phyloP scores from a whole-genome alignment of 2,797 vertebrate genomes.

The Australoheros facetus region DNA sequence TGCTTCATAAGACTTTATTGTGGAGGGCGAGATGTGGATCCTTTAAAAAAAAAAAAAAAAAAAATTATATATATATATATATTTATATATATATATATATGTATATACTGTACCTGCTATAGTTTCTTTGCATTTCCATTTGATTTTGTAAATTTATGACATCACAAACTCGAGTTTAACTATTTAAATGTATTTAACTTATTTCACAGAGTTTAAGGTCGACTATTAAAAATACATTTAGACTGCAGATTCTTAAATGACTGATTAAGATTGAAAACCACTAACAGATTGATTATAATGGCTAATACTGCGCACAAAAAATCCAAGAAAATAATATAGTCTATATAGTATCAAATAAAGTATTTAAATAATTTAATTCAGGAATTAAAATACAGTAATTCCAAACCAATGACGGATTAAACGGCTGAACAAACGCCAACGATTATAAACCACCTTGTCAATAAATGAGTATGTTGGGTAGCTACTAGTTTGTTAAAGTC shows the following conservation, averaged over 20 bases:
- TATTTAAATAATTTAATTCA: background rate
- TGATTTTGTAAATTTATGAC: background rate
- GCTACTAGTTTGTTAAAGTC: constrained; percentile 59
- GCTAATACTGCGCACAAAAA: background rate
- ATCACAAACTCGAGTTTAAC: background rate
- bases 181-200: background rate
- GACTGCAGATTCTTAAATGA: background rate
- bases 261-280: background rate
- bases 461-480: constrained; percentile 51
- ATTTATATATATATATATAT: background rate
- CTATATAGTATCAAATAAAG: background rate
- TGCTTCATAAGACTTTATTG: constrained; percentile 75
- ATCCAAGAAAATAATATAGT: background rate
- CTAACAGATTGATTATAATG: background rate
- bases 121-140: constrained; percentile 37
- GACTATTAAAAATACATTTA: background rate
- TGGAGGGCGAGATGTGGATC: constrained; percentile 42
- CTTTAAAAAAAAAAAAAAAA: constrained; percentile 30
- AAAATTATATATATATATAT: background rate
- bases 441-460: constrained; percentile 21
- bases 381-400: constrained; percentile 6
- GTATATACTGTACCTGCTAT: background rate
- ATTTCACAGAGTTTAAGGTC: background rate
- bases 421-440: background rate
- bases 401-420: constrained; percentile 5